Conservation (phyloP, 2,113 vertebrate genomes). For the Ascaphus truei region DNA sequence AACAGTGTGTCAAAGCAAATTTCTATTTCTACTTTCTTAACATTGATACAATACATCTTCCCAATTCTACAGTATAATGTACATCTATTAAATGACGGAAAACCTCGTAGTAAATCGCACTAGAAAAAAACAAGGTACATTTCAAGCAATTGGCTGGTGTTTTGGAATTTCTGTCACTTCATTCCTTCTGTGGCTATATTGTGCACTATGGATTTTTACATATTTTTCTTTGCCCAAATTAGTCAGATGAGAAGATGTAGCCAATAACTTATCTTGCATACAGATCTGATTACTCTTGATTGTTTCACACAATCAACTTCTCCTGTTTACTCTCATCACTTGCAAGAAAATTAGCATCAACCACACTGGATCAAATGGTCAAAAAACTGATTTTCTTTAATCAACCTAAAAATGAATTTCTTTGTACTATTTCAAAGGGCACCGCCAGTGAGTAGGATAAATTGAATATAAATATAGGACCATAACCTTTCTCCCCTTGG, state of each 20-base stretch:
- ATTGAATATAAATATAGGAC: neutral
- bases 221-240: too few species aligned
- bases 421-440: neutral
- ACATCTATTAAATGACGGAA: too few species aligned
- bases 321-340: neutral
- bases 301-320: conserved; percentile 24
- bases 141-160: too few species aligned
- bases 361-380: neutral
- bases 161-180: too few species aligned
- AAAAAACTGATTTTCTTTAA: neutral
- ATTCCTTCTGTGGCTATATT: too few species aligned
- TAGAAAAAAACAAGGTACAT: too few species aligned
- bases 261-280: conserved; percentile 32
- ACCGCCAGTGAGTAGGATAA: neutral
- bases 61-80: too few species aligned
- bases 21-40: too few species aligned
- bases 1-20: too few species aligned
- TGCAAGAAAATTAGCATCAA: conserved; percentile 24
- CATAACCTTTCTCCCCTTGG: neutral
- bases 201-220: too few species aligned
- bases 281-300: conserved; percentile 38
- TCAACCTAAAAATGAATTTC: neutral
- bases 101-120: too few species aligned
- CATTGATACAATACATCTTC: too few species aligned
- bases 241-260: conserved; percentile 31